Evolutionary conservation across 2,797 vertebrate species (phyloP).

Genomic region (Liasis olivaceus): DNA sequence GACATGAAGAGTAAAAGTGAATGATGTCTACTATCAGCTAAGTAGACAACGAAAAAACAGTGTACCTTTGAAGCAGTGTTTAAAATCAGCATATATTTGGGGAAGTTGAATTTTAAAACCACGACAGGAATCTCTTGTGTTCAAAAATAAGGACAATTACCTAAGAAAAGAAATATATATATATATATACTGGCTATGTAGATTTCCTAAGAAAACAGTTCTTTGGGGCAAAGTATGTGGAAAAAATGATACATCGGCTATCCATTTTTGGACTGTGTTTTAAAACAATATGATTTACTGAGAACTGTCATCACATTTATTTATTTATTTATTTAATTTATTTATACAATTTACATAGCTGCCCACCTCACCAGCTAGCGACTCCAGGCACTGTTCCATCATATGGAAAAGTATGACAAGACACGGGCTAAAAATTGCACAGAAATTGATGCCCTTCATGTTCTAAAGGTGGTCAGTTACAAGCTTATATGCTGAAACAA

Average conservation of each 20-base stretch:
- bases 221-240: neutral
- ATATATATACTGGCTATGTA: neutral
- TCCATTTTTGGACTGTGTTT: neutral
- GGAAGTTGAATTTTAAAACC: neutral
- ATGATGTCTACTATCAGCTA: neutral
- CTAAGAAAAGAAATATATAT: neutral
- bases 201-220: neutral
- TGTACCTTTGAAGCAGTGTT: neutral
- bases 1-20: neutral
- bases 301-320: neutral
- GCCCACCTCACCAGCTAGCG: no score
- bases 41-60: neutral
- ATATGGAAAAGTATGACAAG: neutral
- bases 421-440: no score
- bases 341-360: no score
- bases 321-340: no score
- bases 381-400: no score
- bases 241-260: neutral
- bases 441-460: neutral
- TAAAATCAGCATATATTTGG: neutral
- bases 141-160: neutral
- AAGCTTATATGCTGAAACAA: neutral
- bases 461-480: neutral
- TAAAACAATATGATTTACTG: neutral
- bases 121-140: neutral